Conservation (phyloP, 2,113 vertebrate species). For the Sprattus sprattus region DNA sequence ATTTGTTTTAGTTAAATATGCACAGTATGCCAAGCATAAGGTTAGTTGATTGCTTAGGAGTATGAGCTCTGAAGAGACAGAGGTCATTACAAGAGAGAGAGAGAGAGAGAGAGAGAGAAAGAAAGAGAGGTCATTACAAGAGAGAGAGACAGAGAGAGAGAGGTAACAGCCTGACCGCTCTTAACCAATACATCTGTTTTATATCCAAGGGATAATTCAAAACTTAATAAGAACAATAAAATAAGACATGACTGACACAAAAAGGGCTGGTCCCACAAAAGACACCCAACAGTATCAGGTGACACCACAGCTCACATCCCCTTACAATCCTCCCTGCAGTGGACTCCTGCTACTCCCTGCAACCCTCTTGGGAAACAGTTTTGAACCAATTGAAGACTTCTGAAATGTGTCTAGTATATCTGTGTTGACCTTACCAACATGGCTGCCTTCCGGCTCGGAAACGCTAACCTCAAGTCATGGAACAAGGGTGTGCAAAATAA, state of each 20-base stretch:
- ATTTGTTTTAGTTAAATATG: constrained; percentile 45
- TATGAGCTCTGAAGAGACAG: constrained; percentile 24
- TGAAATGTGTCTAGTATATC: neutral
- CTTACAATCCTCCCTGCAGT: neutral
- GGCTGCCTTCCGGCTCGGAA: neutral
- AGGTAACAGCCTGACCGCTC: constrained; percentile 23
- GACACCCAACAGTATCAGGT: neutral
- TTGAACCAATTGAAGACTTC: neutral
- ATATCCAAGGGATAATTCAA: neutral
- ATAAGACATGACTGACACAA: neutral
- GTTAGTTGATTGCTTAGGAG: constrained; percentile 35
- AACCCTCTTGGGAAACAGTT: neutral
- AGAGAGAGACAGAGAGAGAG: constrained; percentile 21
- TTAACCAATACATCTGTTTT: constrained; percentile 28
- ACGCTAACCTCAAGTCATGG: neutral
- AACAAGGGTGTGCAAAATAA: neutral
- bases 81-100: constrained; percentile 21
- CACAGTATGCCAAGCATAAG: constrained; percentile 50
- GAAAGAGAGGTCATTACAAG: neutral
- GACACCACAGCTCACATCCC: neutral
- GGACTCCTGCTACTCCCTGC: neutral
- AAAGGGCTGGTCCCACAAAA: neutral
- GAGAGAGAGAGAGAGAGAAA: constrained; percentile 25
- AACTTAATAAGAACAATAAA: neutral
- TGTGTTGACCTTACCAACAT: neutral